Conservation (phyloP, 2,797 vertebrate genomes). For the Lindbergichthys nudifrons region DNA sequence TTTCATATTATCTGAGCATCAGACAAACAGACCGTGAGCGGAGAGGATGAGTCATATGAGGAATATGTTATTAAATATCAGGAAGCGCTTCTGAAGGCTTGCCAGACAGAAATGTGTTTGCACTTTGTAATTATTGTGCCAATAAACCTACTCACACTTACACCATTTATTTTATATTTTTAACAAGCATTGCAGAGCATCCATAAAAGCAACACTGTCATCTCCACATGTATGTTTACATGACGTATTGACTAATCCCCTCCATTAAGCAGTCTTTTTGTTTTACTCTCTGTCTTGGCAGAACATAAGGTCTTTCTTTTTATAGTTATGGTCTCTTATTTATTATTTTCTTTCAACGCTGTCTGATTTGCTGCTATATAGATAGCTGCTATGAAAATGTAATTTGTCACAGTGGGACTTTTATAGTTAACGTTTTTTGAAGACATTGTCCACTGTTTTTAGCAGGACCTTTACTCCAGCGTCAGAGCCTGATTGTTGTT, state of each 20-base stretch:
- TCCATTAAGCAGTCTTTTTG: not conserved
- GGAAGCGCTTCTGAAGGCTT: not conserved
- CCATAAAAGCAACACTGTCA: not conserved
- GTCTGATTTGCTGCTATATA: not conserved
- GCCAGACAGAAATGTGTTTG: conserved; percentile 9
- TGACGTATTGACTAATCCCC: not conserved
- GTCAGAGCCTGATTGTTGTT: too few species aligned
- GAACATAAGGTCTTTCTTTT: not conserved
- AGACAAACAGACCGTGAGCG: conserved; percentile 26
- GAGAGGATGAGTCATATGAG: conserved; percentile 37
- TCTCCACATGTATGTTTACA: not conserved
- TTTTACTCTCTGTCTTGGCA: not conserved
- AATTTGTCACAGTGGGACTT: not conserved
- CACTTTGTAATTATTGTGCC: conserved; percentile 13
- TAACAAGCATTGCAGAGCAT: not conserved
- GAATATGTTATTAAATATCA: conserved; percentile 38
- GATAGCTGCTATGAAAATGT: not conserved
- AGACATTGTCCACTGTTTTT: too few species aligned
- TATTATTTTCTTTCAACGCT: not conserved
- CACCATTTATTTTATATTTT: not conserved
- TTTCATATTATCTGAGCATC: conserved; percentile 53
- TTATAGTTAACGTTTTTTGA: not conserved
- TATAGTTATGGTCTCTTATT: not conserved
- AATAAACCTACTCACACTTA: not conserved
- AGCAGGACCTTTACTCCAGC: too few species aligned